Evolutionary conservation across 2,113 vertebrate species (phyloP), one percentile per base, ranked within the genome.

Genomic region (Dasyornis broadbenti): DNA sequence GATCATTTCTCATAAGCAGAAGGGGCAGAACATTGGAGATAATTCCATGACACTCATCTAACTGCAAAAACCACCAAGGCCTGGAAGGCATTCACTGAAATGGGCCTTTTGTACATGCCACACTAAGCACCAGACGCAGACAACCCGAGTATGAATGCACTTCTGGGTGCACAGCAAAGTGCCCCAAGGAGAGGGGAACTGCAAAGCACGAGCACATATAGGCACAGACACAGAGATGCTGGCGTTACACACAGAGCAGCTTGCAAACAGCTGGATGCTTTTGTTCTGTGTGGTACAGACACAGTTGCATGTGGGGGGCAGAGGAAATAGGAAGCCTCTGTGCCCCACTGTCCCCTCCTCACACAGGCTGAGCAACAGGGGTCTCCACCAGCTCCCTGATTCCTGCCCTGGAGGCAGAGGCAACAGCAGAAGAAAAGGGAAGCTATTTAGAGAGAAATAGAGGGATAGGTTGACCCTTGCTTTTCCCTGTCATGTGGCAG

Each of bases 181-280:
- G 49, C 73, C 69, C 53, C 33, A 47, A 73, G 75, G 50, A 64
- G 4, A 57, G 45, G 20, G 9, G 33, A 57, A 33, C 30, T n/a
- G 75, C 70, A 85, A n/a, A 91, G 21, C 68, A 30, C 0, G 1
- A 89, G 54, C 61, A 13, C 59, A 26, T 15, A 7, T 3, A 59
- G 66, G 15, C 70, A 72, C 53, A 87, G 53, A 45, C 30, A 19
- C 0, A 9, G 33, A 59, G 11, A 33, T 1, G 1, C 35, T 47
- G 42, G 30, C 35, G 7, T 40, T 70, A 35, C 8, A 28, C 56
- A 37, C 19, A 26, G 49, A 72, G 23, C 2, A 5, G 44, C 79
- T 72, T 82, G 84, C 45, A 85, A 72, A 69, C 50, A 90, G 40
- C 63, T 79, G 50, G 44, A 35, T 68, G 69, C 22, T 78, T 95